Evolutionary conservation across 2,888 invertebrate species (phyloP).

Genomic region (Nezara viridula): DNA sequence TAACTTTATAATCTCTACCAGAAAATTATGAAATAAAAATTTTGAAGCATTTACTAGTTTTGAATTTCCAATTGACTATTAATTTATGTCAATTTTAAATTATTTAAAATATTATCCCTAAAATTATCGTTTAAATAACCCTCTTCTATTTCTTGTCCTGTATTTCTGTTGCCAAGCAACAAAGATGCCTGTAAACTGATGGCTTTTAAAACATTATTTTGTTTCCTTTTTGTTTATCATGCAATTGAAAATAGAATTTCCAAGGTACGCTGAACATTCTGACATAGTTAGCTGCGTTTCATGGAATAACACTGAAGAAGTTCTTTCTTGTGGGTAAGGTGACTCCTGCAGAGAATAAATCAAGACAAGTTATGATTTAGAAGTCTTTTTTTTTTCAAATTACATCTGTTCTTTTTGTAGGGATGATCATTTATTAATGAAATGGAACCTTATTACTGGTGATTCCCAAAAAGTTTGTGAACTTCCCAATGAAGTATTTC

Average conservation of each 20-base stretch:
- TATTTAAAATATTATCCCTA: neutral
- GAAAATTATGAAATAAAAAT: neutral
- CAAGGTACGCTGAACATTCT: slow-evolving; percentile 81
- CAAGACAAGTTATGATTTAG: slow-evolving; percentile 12
- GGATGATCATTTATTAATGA: slow-evolving; percentile 91
- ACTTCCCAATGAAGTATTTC: slow-evolving; percentile 86
- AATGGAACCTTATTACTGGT: slow-evolving; percentile 88
- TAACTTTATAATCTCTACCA: neutral
- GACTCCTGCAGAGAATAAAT: neutral
- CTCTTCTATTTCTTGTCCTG: neutral
- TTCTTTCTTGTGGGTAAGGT: slow-evolving; percentile 87
- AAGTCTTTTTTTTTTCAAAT: slow-evolving; percentile 45
- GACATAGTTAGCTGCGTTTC: slow-evolving; percentile 91
- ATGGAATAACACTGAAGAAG: slow-evolving; percentile 95
- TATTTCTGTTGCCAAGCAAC: slow-evolving; percentile 20
- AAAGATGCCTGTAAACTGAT: slow-evolving; percentile 14
- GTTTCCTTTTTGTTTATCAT: slow-evolving; percentile 70
- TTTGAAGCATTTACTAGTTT: neutral
- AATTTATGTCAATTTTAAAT: neutral
- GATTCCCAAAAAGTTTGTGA: slow-evolving; percentile 84
- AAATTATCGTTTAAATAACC: neutral
- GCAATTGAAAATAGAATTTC: slow-evolving; percentile 85
- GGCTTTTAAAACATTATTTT: slow-evolving; percentile 24
- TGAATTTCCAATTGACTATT: too few species aligned
- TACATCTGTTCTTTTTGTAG: slow-evolving; percentile 72